phyloP scores from a whole-genome alignment of 2,888 invertebrate genomes.

The Strigamia transsilvanica region DNA sequence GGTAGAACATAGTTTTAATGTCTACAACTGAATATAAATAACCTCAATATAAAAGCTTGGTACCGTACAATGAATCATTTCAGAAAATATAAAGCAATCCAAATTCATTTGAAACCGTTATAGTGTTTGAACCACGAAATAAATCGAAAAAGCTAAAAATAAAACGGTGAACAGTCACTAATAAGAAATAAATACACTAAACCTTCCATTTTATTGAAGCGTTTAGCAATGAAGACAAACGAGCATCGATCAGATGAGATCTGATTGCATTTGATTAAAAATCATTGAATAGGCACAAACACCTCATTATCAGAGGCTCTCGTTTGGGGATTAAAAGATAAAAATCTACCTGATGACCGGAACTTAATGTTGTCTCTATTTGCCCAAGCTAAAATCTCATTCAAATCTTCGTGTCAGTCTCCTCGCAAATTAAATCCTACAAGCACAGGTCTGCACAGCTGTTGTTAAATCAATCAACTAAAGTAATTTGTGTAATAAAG shows the following conservation, averaged over 20 bases:
- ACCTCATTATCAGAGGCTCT: background rate
- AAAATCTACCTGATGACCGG: background rate
- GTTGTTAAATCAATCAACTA: no score
- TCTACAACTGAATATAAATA: no score
- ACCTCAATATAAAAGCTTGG: background rate
- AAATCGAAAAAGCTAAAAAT: background rate
- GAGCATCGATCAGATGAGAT: background rate
- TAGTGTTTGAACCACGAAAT: background rate
- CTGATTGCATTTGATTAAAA: background rate
- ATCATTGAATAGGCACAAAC: constrained; percentile 8
- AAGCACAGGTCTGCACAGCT: no score
- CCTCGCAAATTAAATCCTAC: no score
- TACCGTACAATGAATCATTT: background rate
- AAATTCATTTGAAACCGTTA: background rate
- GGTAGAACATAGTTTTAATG: no score
- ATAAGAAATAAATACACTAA: background rate
- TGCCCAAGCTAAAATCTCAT: background rate
- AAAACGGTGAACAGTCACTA: background rate
- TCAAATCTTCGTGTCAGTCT: background rate
- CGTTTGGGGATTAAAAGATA: background rate
- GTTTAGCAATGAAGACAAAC: background rate
- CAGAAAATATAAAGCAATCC: background rate
- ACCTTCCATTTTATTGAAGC: background rate
- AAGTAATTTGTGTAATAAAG: no score
- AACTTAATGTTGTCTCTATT: background rate